Base-by-base conservation (phyloP, 1,140 invertebrate species). In the Acromyrmex charruanus region DNA sequence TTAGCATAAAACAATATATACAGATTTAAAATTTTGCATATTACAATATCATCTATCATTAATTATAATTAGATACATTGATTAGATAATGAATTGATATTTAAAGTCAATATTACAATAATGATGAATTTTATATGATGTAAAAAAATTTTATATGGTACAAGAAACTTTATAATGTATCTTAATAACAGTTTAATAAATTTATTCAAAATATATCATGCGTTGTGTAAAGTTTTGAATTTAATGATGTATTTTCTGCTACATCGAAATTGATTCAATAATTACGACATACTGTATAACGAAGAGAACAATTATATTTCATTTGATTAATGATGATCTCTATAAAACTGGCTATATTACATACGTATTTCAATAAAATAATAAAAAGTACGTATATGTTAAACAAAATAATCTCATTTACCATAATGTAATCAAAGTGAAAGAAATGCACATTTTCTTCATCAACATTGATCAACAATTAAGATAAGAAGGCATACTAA, bases 281-380 rank as follows among this genome's bases (percentile, higher is more conserved):
- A 79, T 79, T 79, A 79, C 28, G 44, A 12, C 18, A 31, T 79
- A 49, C 6, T 79, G 61, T 28, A 66, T 79, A 79, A 79, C 61
- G 7, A 79, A 66, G 61, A 66, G 35, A 65, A 55, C 25, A 51
- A 77, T 51, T 65, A 66, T 12, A 79, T 66, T 79, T 79, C 31
- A 63, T 28, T 59, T 28, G 39, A 77, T 51, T 51, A 77, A 77
- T 77, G 44, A 79, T 79, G 25, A 65, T 79, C 25, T 79, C 25
- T 66, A 35, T 66, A 51, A 66, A 79, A 79, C 44, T 79, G 39
- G 12, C 25, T 28, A 31, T 31, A 14, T 49, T 72, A 66, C 28
- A 18, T 35, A n/a, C 12, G 49, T 51, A 49, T 63, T 77, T 31
- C 7, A 44, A 10, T 66, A 65, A 51, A 66, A 79, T 79, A 77